Evolutionary conservation across 2,797 vertebrate genomes (phyloP).

Genomic region (Clarias pachynema): DNA sequence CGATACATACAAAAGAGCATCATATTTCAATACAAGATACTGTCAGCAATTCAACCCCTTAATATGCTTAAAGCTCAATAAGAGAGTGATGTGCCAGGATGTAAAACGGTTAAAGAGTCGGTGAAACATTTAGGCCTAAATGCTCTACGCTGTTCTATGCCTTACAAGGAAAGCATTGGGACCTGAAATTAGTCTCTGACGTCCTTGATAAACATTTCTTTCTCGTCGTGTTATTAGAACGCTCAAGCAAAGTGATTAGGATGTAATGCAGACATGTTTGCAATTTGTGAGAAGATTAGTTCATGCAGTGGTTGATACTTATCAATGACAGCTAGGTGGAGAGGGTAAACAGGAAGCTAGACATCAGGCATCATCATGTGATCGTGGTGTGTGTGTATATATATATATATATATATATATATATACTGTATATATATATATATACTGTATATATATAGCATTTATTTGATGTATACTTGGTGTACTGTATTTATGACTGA

Average conservation of each 20-base stretch:
- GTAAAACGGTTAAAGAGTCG: neutral
- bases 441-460: too few relatives aligned
- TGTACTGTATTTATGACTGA: neutral
- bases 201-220: neutral
- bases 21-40: neutral
- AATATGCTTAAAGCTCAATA: neutral
- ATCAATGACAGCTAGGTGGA: neutral
- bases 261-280: conserved; percentile 9
- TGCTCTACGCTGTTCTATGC: neutral
- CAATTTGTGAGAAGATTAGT: conserved; percentile 13
- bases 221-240: neutral
- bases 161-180: conserved; percentile 25
- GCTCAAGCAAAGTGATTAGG: neutral
- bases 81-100: neutral
- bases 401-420: too few relatives aligned
- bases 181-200: neutral
- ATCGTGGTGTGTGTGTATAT: too few relatives aligned
- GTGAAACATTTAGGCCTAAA: neutral
- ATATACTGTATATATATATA: too few relatives aligned
- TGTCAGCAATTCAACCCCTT: neutral
- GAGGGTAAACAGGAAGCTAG: neutral
- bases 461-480: too few relatives aligned
- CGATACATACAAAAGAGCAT: neutral
- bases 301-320: conserved; percentile 1
- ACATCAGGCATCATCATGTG: neutral